Percentiles rank a stretch among this genome's conserved stretches.
These are phyloP conservation scores for Anaspis maculata DNA, from an alignment of 2,888 invertebrate species.

Conservation along the genomic window DNA sequence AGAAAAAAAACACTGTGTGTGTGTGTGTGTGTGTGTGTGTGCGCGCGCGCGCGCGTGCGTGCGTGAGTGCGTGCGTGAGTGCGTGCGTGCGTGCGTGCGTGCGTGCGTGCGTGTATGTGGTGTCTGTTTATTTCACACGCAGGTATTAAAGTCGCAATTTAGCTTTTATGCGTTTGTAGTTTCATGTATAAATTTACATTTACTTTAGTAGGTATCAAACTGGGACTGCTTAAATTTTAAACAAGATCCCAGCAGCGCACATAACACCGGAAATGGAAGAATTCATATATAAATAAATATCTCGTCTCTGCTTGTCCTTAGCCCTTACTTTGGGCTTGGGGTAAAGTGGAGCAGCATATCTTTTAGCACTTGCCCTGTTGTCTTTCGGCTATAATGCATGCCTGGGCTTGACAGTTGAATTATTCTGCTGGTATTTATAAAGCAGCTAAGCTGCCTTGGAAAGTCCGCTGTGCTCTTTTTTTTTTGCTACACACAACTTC, in stretches of 20 bases:
- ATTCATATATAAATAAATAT: slow-evolving; percentile 20
- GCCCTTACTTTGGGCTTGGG: slow-evolving; percentile 10
- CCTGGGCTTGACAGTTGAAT: slow-evolving; percentile 27
- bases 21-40: too few relatives aligned
- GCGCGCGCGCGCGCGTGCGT: too few relatives aligned
- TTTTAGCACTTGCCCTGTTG: slow-evolving; percentile 17
- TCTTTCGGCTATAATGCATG: slow-evolving; percentile 25
- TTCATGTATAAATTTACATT: slow-evolving; percentile 16
- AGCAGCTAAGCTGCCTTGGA: slow-evolving; percentile 18
- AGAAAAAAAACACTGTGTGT: too few relatives aligned
- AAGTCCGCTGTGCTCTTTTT: slow-evolving; percentile 10
- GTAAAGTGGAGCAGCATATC: slow-evolving; percentile 17
- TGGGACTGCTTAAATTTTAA: slow-evolving; percentile 14
- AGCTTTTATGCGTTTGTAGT: slow-evolving; percentile 15
- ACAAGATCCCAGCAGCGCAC: slow-evolving; percentile 7
- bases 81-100: too few relatives aligned
- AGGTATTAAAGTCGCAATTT: too few relatives aligned
- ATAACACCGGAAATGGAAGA: slow-evolving; percentile 14
- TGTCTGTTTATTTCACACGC: too few relatives aligned
- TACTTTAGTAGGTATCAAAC: slow-evolving; percentile 12
- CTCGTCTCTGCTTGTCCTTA: slow-evolving; percentile 14
- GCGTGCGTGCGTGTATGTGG: too few relatives aligned
- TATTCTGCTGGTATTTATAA: slow-evolving; percentile 26
- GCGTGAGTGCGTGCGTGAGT: too few relatives aligned
- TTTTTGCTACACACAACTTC: slow-evolving; percentile 8